Conservation (phyloP, 2,888 invertebrate species). For the Lapara coniferarum region DNA sequence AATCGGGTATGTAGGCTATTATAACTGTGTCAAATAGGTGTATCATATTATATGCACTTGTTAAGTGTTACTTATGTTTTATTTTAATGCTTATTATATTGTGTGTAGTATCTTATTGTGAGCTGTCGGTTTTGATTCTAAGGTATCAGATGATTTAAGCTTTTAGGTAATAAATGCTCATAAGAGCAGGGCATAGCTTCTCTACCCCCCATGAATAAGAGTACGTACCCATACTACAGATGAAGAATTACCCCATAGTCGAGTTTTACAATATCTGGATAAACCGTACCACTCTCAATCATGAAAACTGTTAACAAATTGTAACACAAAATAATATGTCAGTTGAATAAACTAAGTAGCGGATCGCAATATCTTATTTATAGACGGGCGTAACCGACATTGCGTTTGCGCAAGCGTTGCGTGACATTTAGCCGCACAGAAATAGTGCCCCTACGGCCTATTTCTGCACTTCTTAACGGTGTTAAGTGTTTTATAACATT, state of each 20-base stretch:
- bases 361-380: constrained; percentile 25
- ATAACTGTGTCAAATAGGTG: constrained; percentile 8
- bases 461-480: constrained; percentile 37
- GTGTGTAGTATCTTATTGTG: too few species aligned
- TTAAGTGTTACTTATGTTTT: background rate
- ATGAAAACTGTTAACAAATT: background rate
- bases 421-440: constrained; percentile 79
- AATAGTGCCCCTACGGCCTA: constrained; percentile 68
- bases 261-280: too few species aligned
- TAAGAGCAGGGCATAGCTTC: too few species aligned
- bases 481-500: constrained; percentile 24
- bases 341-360: constrained; percentile 19
- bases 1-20: constrained; percentile 5
- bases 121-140: too few species aligned
- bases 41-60: background rate
- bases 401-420: constrained; percentile 68
- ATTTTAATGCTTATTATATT: background rate
- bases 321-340: constrained; percentile 21
- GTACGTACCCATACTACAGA: too few species aligned
- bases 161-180: too few species aligned
- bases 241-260: too few species aligned
- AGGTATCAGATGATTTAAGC: too few species aligned
- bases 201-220: too few species aligned
- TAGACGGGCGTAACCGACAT: constrained; percentile 52
- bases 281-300: background rate